Percentiles rank a stretch among this genome's conserved stretches.
Conservation (phyloP, 2,797 vertebrate genomes). For the Hydrolagus colliei region DNA sequence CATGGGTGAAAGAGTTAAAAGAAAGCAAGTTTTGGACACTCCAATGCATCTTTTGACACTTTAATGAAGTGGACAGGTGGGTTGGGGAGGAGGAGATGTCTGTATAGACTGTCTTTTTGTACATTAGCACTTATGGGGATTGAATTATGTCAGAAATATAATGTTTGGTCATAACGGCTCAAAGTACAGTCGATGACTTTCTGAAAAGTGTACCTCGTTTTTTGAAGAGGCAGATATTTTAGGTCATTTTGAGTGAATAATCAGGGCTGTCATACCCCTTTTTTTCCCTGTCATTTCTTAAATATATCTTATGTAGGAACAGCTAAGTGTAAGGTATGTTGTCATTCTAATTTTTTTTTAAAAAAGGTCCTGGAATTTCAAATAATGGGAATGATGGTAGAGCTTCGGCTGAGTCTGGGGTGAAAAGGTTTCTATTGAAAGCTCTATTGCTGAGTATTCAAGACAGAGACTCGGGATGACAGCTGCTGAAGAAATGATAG, state of each 20-base stretch:
- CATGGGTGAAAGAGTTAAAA: conserved; percentile 4
- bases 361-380: conserved; percentile 12
- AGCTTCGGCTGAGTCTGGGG: background rate
- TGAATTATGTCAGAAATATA: background rate
- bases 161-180: too few species aligned
- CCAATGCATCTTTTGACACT: background rate
- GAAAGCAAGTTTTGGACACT: background rate
- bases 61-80: background rate
- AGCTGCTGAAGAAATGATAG: conserved; percentile 18
- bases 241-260: background rate
- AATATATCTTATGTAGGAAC: conserved; percentile 1
- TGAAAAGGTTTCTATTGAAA: conserved; percentile 20
- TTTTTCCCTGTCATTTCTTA: background rate
- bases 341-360: background rate
- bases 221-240: background rate
- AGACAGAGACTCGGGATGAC: conserved; percentile 21
- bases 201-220: background rate
- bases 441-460: conserved; percentile 29
- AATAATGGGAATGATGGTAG: conserved; percentile 12
- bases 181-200: background rate
- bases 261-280: background rate
- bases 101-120: too few species aligned
- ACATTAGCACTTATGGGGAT: too few species aligned
- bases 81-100: too few species aligned
- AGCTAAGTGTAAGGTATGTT: background rate